A percentile compares a stretch with the other conserved stretches of the same genome.
These are phyloP conservation scores for Drosophila kurseongensis DNA, from an alignment of 1,140 invertebrate genomes.

Conservation along the genomic window DNA sequence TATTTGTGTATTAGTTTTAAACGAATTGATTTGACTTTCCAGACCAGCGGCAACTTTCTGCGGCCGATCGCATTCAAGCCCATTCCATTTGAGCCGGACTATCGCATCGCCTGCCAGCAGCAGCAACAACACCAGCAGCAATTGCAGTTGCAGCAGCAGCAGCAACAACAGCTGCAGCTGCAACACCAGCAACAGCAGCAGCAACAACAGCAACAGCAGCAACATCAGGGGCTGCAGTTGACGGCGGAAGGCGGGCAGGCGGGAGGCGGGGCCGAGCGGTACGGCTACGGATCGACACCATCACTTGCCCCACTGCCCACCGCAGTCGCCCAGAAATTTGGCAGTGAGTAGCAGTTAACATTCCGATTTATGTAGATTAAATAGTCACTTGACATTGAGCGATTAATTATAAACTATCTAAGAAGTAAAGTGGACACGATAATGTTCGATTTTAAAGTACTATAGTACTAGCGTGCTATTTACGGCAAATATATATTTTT, in stretches of 20 bases:
- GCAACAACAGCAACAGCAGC: background rate
- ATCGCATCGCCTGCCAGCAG: conserved; percentile 73
- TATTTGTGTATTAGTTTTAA: too few species aligned
- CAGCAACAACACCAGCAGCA: conserved; percentile 51
- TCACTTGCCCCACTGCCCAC: conserved; percentile 66
- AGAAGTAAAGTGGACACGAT: background rate
- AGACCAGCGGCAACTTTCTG: conserved; percentile 61
- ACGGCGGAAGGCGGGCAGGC: background rate
- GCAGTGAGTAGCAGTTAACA: conserved; percentile 69
- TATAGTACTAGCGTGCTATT: background rate
- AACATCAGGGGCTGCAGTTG: conserved; percentile 13
- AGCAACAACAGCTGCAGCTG: conserved; percentile 29
- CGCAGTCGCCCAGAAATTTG: conserved; percentile 70
- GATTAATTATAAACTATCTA: conserved; percentile 4
- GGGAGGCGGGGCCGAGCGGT: conserved; percentile 58
- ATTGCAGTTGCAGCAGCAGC: conserved; percentile 37
- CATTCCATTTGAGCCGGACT: conserved; percentile 83
- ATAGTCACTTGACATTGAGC: conserved; percentile 12
- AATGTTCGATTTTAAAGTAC: background rate
- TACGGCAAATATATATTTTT: background rate
- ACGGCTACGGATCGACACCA: conserved; percentile 79
- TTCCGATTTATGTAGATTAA: conserved; percentile 23
- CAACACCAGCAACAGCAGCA: conserved; percentile 25
- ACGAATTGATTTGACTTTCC: conserved; percentile 9
- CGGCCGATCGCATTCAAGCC: conserved; percentile 83